These are phyloP conservation scores for Cydia fagiglandana DNA, from an alignment of 1,140 invertebrate species.

Conservation along the genomic window DNA sequence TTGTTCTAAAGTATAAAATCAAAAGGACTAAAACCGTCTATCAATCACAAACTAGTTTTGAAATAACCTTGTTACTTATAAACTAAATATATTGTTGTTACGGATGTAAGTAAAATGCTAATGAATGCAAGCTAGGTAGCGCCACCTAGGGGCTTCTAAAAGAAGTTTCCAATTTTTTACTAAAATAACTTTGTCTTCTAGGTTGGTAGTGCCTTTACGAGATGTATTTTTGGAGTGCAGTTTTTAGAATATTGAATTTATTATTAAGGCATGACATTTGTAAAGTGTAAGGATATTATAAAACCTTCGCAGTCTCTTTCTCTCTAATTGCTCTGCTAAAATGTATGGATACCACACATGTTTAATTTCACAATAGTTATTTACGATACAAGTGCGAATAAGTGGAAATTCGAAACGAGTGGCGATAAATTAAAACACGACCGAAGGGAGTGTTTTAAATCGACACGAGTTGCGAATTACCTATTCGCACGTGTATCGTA, in stretches of 20 bases:
- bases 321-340: too few species aligned
- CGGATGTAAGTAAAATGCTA: neutral
- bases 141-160: conserved; percentile 7
- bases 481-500: too few species aligned
- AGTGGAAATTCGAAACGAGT: too few species aligned
- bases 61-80: neutral
- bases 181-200: conserved; percentile 18
- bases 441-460: too few species aligned
- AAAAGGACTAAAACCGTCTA: too few species aligned
- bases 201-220: conserved; percentile 24
- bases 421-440: too few species aligned
- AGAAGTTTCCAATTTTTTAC: neutral
- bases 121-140: conserved; percentile 8
- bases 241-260: conserved; percentile 17
- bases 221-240: conserved; percentile 27
- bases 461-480: too few species aligned
- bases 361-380: too few species aligned
- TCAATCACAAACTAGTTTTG: too few species aligned
- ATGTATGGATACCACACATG: too few species aligned
- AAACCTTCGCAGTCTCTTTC: neutral
- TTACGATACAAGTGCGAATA: too few species aligned
- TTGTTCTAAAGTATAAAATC: too few species aligned
- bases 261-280: conserved; percentile 17
- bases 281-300: neutral
- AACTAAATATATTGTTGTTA: neutral